Conservation (phyloP, 2,797 vertebrate genomes). For the Pseudotriccus pelzelni region DNA sequence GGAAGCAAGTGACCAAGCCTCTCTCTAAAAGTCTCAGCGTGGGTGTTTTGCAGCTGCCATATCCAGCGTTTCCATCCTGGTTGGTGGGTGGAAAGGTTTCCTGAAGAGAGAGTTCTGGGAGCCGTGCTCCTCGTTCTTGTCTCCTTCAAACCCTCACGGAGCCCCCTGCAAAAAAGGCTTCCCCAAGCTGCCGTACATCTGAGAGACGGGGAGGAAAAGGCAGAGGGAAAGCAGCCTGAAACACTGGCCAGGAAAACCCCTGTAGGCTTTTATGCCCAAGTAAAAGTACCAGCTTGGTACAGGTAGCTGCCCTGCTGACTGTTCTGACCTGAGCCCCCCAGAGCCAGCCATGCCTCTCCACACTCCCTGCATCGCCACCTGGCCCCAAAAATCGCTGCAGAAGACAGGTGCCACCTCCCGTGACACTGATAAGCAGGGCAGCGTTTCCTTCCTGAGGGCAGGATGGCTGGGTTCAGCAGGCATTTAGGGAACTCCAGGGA, state of each 20-base stretch:
- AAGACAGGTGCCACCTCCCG: not conserved
- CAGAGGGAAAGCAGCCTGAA: not conserved
- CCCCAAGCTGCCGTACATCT: accelerated
- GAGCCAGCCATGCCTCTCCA: not conserved
- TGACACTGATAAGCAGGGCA: not conserved
- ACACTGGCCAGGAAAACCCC: not conserved
- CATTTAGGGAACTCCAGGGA: not conserved
- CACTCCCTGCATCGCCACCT: accelerated
- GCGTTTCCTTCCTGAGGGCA: not conserved
- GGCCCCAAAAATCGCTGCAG: accelerated
- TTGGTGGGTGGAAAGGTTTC: not conserved
- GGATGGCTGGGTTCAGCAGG: not conserved
- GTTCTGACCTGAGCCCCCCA: not conserved
- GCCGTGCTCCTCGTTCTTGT: not conserved
- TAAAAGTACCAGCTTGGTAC: not conserved
- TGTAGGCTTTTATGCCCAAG: not conserved
- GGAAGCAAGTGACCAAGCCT: not conserved
- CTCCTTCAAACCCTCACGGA: not conserved
- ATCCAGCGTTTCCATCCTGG: not conserved
- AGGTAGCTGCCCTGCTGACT: not conserved
- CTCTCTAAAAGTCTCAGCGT: not conserved
- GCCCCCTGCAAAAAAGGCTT: not conserved
- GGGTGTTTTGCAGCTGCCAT: not conserved
- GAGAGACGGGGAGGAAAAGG: not conserved
- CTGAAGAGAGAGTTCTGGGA: not conserved